phyloP scores from a whole-genome alignment of 2,888 invertebrate species.

The Mellilla xanthometata region DNA sequence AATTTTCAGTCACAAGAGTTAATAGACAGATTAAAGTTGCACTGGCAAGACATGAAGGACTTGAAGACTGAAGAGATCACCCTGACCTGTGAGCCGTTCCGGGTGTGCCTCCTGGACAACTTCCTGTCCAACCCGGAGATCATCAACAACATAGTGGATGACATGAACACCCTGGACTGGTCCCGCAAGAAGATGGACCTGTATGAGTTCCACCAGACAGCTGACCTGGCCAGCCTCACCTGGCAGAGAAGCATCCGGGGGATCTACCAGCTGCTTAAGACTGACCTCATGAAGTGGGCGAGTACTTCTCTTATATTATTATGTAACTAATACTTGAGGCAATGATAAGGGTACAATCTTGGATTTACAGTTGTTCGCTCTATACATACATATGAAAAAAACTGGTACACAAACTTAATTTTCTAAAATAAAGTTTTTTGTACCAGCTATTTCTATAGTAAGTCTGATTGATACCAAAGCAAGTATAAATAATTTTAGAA shows the following conservation, averaged over 20 bases:
- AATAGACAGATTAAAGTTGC: slow-evolving; percentile 57
- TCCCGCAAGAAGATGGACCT: slow-evolving; percentile 92
- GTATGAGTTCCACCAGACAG: slow-evolving; percentile 93
- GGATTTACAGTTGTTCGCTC: no score
- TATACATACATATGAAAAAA: no score
- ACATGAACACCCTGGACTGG: slow-evolving; percentile 88
- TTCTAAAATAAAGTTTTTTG: no score
- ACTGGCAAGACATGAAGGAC: slow-evolving; percentile 75
- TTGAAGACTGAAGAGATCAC: slow-evolving; percentile 65
- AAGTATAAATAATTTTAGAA: no score
- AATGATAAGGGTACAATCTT: no score
- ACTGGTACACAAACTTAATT: no score
- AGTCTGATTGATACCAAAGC: no score
- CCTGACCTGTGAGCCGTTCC: slow-evolving; percentile 85
- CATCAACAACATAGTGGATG: slow-evolving; percentile 84
- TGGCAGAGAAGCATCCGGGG: slow-evolving; percentile 82
- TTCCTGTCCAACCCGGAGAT: slow-evolving; percentile 81
- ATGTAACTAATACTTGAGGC: no score
- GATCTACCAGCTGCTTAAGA: slow-evolving; percentile 85
- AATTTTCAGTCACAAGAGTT: slow-evolving; percentile 59
- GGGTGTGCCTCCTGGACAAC: slow-evolving; percentile 85
- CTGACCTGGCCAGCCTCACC: slow-evolving; percentile 84
- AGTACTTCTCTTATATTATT: no score
- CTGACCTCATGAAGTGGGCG: slow-evolving; percentile 86
- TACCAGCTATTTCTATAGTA: no score